Evolutionary conservation across 2,888 invertebrate genomes (phyloP).

Genomic region (Branchellion lobata): DNA sequence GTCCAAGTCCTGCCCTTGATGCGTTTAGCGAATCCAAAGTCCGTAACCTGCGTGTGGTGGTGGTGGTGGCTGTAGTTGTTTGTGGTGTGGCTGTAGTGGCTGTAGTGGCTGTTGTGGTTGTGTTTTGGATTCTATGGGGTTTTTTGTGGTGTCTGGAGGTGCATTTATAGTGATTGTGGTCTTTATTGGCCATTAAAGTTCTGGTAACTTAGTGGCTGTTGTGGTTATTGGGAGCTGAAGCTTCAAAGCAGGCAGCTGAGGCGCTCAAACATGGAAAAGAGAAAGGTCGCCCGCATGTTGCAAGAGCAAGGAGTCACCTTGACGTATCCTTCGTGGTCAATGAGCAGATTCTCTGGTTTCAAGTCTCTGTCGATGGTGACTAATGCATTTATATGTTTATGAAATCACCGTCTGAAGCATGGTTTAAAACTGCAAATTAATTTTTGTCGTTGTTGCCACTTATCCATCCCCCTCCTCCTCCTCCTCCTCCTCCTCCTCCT

Average conservation of each 20-base stretch:
- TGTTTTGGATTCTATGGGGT: no score
- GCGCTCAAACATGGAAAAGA: no score
- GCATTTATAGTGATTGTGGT: neutral
- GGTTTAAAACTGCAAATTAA: no score
- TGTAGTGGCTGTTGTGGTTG: neutral
- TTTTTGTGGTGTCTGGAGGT: neutral
- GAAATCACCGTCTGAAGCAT: no score
- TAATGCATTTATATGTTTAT: no score
- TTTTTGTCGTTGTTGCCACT: no score
- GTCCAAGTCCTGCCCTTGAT: conserved; percentile 99
- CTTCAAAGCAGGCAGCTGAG: neutral
- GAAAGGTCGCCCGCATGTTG: no score
- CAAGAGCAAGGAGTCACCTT: no score
- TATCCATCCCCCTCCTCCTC: no score
- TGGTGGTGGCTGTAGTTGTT: neutral
- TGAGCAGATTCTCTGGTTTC: conserved; percentile 95
- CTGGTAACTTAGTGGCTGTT: no score
- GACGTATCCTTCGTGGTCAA: conserved; percentile 72
- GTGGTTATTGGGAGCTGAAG: neutral
- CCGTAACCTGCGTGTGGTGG: conserved; percentile 74
- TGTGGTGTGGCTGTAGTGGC: neutral
- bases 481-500: no score
- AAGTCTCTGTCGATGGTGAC: conserved; percentile 72
- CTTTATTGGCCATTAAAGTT: no score
- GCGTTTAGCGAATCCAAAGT: conserved; percentile 98